Base-by-base conservation (phyloP, 1,140 invertebrate species). In the Bombus superbus region DNA sequence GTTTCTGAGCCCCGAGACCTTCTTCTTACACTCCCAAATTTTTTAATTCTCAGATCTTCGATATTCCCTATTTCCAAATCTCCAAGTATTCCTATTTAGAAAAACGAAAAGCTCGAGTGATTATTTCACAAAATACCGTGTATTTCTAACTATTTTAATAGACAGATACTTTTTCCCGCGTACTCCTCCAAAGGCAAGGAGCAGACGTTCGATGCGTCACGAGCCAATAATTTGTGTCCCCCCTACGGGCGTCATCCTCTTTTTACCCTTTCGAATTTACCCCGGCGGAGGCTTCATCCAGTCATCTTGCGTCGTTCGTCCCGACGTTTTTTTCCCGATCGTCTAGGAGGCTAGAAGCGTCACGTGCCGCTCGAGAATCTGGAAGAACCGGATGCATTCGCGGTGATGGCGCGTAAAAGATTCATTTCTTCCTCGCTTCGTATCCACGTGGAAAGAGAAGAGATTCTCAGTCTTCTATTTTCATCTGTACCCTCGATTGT, bases 331-430 rank as follows among this genome's bases (percentile, higher is more conserved):
- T 73, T 76, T 75, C 38, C 80, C 66, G 42, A 62, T 66, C 83
- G 76, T 88, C 86, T 85, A 79, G 69, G 87, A 77, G 64, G 57
- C 80, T 81, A 88, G 76, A 38, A 81, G 38, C 78, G 86, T 81
- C 68, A 80, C 82, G 80, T 59, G 82, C 76, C 80, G 62, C 40
- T 72, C 32, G 69, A 84, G 81, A 83, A 89, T 90, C 88, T 86
- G 85, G 81, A 86, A 69, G 88, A 85, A 89, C 92, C 92, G 92
- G 92, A 93, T 93, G 89, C 91, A 88, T 92, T 73, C 85, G 83
- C 85, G 91, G 90, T 90, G 91, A 92, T 91, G 92, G 86, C 81
- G 88, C 90, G 91, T 92, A 92, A 90, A 93, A 93, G 93, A 93
- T 92, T 92, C 92, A 92, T 92, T 90, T 90, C 90, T 92, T 92